phyloP scores from a whole-genome alignment of 2,113 vertebrate genomes.

The Odontophorus gujanensis region DNA sequence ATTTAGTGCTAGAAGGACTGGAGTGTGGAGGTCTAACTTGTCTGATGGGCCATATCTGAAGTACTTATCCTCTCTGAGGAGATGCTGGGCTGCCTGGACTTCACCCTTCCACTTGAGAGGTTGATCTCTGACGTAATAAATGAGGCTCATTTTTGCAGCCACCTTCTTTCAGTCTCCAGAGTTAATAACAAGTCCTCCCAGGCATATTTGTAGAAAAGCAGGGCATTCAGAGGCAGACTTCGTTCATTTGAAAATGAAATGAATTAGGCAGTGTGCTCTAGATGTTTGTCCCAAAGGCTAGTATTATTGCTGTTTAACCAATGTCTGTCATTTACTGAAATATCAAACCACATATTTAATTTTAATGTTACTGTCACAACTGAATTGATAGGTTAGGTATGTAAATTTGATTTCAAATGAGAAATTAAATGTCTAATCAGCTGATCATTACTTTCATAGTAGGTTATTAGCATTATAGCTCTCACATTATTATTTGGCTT shows the following conservation, averaged over 20 bases:
- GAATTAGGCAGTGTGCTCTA: constrained; percentile 10
- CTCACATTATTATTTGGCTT: constrained; percentile 41
- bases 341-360: constrained; percentile 48
- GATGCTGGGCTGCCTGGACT: neutral
- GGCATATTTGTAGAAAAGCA: constrained; percentile 23
- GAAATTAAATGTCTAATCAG: constrained; percentile 63
- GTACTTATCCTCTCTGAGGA: neutral
- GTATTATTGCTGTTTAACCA: constrained; percentile 57
- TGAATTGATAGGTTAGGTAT: constrained; percentile 46
- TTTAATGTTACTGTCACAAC: constrained; percentile 49
- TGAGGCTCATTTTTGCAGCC: neutral
- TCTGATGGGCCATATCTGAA: accelerated
- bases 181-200: neutral
- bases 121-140: constrained; percentile 15
- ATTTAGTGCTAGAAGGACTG: neutral
- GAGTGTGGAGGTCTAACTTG: accelerated
- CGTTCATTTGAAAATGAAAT: constrained; percentile 54
- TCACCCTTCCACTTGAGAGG: neutral
- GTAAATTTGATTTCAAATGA: constrained; percentile 57
- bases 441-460: constrained; percentile 21
- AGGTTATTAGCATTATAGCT: constrained; percentile 42
- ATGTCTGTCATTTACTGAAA: constrained; percentile 64
- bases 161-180: constrained; percentile 5
- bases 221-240: constrained; percentile 11
- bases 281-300: constrained; percentile 49